Base-by-base conservation (phyloP, 1,140 invertebrate species). In the Drosophila orena region DNA sequence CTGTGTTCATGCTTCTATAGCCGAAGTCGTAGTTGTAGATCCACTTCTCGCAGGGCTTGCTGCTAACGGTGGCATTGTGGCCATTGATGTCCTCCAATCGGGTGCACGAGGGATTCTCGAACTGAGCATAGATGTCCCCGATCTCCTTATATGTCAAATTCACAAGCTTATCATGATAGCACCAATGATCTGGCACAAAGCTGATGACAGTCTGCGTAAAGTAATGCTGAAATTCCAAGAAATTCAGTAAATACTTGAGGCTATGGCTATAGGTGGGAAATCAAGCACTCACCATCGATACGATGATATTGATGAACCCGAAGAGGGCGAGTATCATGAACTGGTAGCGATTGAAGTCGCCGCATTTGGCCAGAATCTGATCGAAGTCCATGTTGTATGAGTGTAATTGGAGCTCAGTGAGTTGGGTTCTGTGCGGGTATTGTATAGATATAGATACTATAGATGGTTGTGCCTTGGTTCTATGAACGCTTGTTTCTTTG, bases 321-420 rank as follows among this genome's bases (percentile, higher is more conserved):
- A 95, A 94, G 7, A 95, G 81, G 15, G 93, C 84, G 81, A 95
- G 93, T 38, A 95, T 91, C 49, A 94, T 89, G 58, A 93, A 93
- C 79, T 96, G 95, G 91, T 94, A 95, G 40, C 90, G 89, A 56
- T 94, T 94, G 76, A 95, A 95, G 74, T 94, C 94, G 15, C 95
- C 95, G 37, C 94, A 94, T 74, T 94, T 93, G 40, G 92, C 81
- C 43, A 95, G 89, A 80, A 95, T 93, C 40, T 93, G 93, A 90
- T 95, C 94, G 55, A 95, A 94, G 80, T 95, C 93, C 79, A 93
- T 92, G 42, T 68, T 84, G 59, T 57, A 37, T 66, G 40, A 64
- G 42, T 58, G 53, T 14, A 53, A 22, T 54, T 73, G 50, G 44
- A 49, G 61, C 34, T 30, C 37, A 40, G 50, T 15, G 43, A 38